Evolutionary conservation across 2,888 invertebrate genomes (phyloP), one percentile per base, ranked within the genome.

Genomic region (Galerucella calmariensis): DNA sequence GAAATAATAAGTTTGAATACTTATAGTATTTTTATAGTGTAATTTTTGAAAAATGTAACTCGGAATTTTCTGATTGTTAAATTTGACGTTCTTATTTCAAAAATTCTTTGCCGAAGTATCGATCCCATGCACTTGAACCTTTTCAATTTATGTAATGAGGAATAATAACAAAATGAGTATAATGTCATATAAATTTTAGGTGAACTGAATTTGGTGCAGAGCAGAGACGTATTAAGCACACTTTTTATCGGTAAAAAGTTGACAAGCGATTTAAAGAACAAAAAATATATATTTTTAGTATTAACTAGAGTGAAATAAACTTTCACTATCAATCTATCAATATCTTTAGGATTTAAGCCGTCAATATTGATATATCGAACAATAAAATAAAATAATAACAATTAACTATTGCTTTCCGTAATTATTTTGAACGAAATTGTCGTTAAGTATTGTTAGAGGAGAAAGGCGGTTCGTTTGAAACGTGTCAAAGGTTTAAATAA

Each of bases 101-200:
- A 27, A 27, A 4, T 59, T 46, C 61, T 44, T 69, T 46, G 12
- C 68, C 48, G n/a, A 53, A 9, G n/a, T 44, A 58, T 10, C 53
- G 53, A 63, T 63, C 63, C 70, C 70, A 51, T 71, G 65, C 53
- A 71, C 71, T 71, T 71, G 68, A 68, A 68, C 73, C 67, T 73
- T 68, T 68, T 68, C 56, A 67, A 73, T 68, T 73, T 68, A 61
- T 68, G 68, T 73, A 41, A 9, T 41, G 68, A 73, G 48, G 12
- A 48, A 48, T 41, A 41, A 41, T 41, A 9, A 5, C 35, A 35
- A 9, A 9, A 41, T 41, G 48, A 48, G 10, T 46, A 46, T 8
- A 48, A 48, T 48, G 46, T 48, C 48, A 48, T 11, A 48, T 48
- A 48, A 48, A 48, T 48, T 48, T 71, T 66, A 72, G 66, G 44